Evolutionary conservation across 2,797 vertebrate genomes (phyloP), one percentile per base, ranked within the genome.

Genomic region (Urocyon cinereoargenteus): DNA sequence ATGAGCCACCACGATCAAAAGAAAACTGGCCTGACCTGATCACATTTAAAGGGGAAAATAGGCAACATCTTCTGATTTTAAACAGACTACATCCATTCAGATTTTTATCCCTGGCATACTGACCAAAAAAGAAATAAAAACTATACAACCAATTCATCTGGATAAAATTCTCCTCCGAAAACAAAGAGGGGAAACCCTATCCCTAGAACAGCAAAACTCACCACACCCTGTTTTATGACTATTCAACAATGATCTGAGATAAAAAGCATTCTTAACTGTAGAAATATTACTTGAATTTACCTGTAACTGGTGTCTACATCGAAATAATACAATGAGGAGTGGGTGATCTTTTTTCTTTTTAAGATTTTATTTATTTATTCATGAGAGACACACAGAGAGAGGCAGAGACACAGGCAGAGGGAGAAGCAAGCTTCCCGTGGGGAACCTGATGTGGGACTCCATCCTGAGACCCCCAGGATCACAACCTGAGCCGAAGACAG

Each of bases 81-180:
- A 92, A 96, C 62, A 98, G 97, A 98, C 98, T 98, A 97, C 98
- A 98, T 98, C 97, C 98, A 98, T 98, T 96, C 75, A 81, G 66
- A 94, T 83, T 97, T 98, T 90, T 95, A 98, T 26, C 61, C 90
- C 93, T 97, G 62, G 77, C 94, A 95, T 3, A 2, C 5, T 86
- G 96, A 98, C 97, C 83, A 51, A 91, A 94, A 97, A 95, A 83
- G 92, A 94, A 90, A 98, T 88, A 95, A 40, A 77, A 97, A 97
- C 97, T 96, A 85, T 81, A 97, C 97, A 98, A 79, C 84, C 85
- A 2, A 49, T 53, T 51, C 66, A 96, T 78, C 68, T 93, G 77
- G 95, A 96, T 95, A 95, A 97, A 79, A 83, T 77, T 73, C 96
- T 78, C 61, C n/a, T 18, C 92, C 49, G 61, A 85, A 96, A 97